Percentiles rank a stretch among this genome's conserved stretches.
These are phyloP conservation scores for Oreamnos americanus DNA, from an alignment of 2,113 vertebrate genomes.

Conservation along the genomic window DNA sequence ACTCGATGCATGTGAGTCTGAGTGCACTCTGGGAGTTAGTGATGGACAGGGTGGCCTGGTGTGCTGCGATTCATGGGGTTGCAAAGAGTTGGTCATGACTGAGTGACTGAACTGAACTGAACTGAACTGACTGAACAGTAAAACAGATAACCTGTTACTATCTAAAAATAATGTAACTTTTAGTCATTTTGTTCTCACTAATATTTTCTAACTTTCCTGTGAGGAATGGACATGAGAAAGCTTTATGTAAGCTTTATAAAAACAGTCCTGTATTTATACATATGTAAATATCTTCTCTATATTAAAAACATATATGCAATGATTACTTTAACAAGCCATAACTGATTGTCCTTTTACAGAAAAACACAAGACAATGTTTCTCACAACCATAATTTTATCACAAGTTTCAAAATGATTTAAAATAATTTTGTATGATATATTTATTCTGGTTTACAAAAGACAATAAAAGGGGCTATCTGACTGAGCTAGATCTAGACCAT, in stretches of 20 bases:
- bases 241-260: background rate
- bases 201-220: background rate
- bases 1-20: too few relatives aligned
- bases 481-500: rapidly evolving
- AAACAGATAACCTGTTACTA: background rate
- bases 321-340: background rate
- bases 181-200: background rate
- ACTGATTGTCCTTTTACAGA: background rate
- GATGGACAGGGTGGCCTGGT: too few relatives aligned
- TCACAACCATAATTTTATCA: background rate
- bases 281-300: background rate
- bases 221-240: background rate
- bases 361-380: background rate
- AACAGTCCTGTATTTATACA: background rate
- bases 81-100: too few relatives aligned
- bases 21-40: too few relatives aligned
- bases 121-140: background rate
- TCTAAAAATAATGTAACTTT: background rate
- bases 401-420: background rate
- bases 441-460: background rate
- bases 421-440: background rate
- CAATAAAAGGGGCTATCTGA: background rate
- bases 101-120: too few relatives aligned
- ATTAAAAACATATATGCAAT: background rate
- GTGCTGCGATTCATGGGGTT: too few relatives aligned